Conservation (phyloP, 30 jellyfish, hydroid and myxozoan genomes). For the Morbakka virulenta region DNA sequence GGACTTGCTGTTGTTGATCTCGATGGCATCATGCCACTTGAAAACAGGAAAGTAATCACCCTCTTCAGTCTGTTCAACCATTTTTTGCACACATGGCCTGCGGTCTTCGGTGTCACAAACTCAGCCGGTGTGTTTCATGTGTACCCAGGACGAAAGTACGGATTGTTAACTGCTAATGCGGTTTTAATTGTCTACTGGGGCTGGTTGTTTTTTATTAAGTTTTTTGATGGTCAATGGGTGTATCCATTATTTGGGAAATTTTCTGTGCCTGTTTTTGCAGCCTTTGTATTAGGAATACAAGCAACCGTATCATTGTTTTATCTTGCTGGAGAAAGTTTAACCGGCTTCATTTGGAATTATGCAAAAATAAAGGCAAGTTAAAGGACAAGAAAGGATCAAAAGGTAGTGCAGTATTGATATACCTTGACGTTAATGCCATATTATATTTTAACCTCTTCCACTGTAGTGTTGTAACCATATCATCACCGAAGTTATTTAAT, state of each 20-base stretch:
- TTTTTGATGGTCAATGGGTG: slow-evolving; percentile 24
- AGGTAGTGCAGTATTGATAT: too few relatives aligned
- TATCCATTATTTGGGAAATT: slow-evolving; percentile 31
- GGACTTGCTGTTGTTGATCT: slow-evolving; percentile 4
- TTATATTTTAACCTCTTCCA: too few relatives aligned
- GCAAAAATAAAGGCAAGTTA: too few relatives aligned
- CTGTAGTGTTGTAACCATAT: too few relatives aligned
- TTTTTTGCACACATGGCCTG: slow-evolving; percentile 29
- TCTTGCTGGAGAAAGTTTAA: slow-evolving; percentile 20
- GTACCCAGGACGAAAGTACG: slow-evolving; percentile 29
- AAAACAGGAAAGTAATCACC: slow-evolving; percentile 11
- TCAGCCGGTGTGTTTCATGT: not conserved
- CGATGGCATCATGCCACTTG: slow-evolving; percentile 13
- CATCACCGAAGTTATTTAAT: too few relatives aligned
- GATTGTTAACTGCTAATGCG: not conserved
- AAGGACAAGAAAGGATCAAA: too few relatives aligned
- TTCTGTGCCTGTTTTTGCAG: slow-evolving; percentile 1
- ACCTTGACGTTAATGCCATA: too few relatives aligned
- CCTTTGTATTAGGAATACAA: not conserved
- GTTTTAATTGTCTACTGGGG: slow-evolving; percentile 3
- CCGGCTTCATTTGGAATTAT: slow-evolving; percentile 32
- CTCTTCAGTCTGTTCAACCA: slow-evolving; percentile 32
- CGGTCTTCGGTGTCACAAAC: slow-evolving; percentile 6
- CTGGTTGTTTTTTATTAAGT: slow-evolving; percentile 46
- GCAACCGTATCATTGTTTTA: slow-evolving; percentile 12